Base-by-base conservation (phyloP, 2,797 vertebrate species). In the Coracias cyanogaster region DNA sequence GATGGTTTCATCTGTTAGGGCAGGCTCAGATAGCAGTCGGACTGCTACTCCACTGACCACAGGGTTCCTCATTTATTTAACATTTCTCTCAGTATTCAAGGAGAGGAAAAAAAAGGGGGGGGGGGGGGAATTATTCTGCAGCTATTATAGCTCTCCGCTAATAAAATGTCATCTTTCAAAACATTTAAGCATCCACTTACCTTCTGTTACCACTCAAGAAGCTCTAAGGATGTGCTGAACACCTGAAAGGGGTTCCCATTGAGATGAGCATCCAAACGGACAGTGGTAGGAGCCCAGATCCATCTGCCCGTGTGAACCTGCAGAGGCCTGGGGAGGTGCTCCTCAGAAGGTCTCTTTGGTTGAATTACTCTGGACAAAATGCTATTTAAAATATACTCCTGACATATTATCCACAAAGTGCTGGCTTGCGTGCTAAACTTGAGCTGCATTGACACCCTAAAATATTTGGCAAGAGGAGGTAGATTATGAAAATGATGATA, bases 301-400 rank as follows among this genome's bases (percentile, higher is more conserved):
- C 33, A 1, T 3, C 0, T 1, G 0, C 29, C 48, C 5, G 1
- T 9, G 15, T 31, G 29, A 21, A 12, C 9, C 14, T 35, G 51
- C 28, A 22, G 21, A 19, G 31, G 2, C 9, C 14, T 35, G 51
- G 31, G 26, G 21, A 19, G 31, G 2, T 8, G 43, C 25, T 48
- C 35, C 39, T 64, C 16, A 0, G 64, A 24, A 37, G 7, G 6
- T 43, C 41, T 1, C 15, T 33, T 20, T 21, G 45, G 6, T 28
- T 57, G 43, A 55, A 14, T 26, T 20, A 2, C 9, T 22, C 28
- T 41, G 46, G 31, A 43, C 18, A 71, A 88, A 88, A 35, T 3
- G 3, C 3, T 12, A 0, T 41, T 88, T 61, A 7, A 86, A 73
- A 46, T 6, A 1, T 7, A 31, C 41, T 31, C 20, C 61, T 29